Percentiles rank a stretch among this genome's conserved stretches.
Evolutionary conservation across 2,888 invertebrate species (phyloP).

Genomic region (Cryptocephalus moraei): DNA sequence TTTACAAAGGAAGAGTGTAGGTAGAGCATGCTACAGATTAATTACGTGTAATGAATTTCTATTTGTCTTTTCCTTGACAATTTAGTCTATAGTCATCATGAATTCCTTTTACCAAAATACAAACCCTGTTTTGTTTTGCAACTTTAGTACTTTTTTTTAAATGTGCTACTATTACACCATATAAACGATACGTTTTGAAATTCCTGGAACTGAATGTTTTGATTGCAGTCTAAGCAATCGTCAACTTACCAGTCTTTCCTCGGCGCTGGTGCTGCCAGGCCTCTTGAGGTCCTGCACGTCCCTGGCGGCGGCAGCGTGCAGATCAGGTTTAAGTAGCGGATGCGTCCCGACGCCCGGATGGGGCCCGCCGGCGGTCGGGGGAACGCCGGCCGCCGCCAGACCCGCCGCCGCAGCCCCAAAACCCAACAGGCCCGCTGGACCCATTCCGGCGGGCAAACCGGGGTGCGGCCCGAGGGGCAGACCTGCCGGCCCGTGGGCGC

Average conservation of each 20-base stretch:
- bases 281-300: constrained; percentile 31
- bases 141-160: too few relatives aligned
- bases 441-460: constrained; percentile 30
- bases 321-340: constrained; percentile 35
- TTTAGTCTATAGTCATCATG: too few relatives aligned
- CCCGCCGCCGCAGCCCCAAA: constrained; percentile 27
- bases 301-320: constrained; percentile 21
- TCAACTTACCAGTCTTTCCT: constrained; percentile 36
- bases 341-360: constrained; percentile 31
- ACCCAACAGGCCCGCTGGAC: constrained; percentile 27
- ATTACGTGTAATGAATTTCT: too few relatives aligned
- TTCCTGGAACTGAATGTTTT: too few relatives aligned
- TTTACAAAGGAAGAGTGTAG: too few relatives aligned
- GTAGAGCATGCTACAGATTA: too few relatives aligned
- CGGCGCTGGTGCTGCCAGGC: constrained; percentile 33
- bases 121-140: too few relatives aligned
- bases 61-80: too few relatives aligned
- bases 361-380: constrained; percentile 27
- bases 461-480: constrained; percentile 37
- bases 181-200: too few relatives aligned
- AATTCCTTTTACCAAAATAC: too few relatives aligned
- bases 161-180: too few relatives aligned
- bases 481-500: constrained; percentile 33
- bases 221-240: background rate
- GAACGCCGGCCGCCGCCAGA: constrained; percentile 29